These are phyloP conservation scores for Chelonia mydas DNA, from an alignment of 2,797 vertebrate genomes.

Conservation along the genomic window DNA sequence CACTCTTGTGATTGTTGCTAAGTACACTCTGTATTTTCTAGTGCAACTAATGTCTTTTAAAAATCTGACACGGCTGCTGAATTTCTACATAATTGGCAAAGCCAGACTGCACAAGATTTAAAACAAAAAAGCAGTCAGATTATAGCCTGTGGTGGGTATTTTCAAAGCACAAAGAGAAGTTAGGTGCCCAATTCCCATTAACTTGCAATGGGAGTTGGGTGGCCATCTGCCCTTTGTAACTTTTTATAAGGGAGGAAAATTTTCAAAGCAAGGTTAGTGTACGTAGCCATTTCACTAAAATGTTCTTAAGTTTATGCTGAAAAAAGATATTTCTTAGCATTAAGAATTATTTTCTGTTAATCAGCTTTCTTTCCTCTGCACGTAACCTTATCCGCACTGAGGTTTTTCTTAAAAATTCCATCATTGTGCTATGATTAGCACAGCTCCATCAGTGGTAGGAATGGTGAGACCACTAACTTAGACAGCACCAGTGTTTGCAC, in stretches of 20 bases:
- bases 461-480: neutral
- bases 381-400: neutral
- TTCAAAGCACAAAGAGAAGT: too few relatives aligned
- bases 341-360: too few relatives aligned
- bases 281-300: too few relatives aligned
- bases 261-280: too few relatives aligned
- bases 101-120: neutral
- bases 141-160: too few relatives aligned
- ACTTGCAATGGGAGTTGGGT: too few relatives aligned
- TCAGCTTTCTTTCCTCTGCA: neutral
- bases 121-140: neutral
- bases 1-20: neutral
- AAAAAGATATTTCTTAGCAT: too few relatives aligned
- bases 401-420: neutral
- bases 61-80: neutral
- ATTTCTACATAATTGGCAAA: neutral
- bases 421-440: neutral
- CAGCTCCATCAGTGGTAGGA: neutral
- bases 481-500: neutral
- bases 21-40: neutral
- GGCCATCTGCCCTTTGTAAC: too few relatives aligned
- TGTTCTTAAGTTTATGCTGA: too few relatives aligned
- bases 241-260: too few relatives aligned
- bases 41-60: neutral
- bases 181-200: too few relatives aligned